Percentiles rank a stretch among this genome's conserved stretches.
Evolutionary conservation across 2,888 invertebrate species (phyloP).

Genomic region (Chaetogeoica ovagalla): DNA sequence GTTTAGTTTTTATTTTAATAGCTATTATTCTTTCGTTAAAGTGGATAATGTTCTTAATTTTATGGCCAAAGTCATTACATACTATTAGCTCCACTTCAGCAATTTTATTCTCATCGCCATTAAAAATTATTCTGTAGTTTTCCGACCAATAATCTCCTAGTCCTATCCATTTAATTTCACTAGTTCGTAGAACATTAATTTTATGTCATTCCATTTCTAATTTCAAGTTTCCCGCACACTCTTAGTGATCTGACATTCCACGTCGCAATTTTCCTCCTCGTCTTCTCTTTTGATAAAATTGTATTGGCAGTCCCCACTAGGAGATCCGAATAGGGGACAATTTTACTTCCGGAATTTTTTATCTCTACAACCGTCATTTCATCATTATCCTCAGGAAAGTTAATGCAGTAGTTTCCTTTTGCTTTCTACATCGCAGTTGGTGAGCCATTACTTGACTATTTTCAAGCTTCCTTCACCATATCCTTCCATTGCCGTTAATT

Average conservation of each 20-base stretch:
- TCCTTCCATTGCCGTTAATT: slow-evolving; percentile 25
- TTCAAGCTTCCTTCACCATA: slow-evolving; percentile 19
- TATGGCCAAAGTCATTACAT: background rate
- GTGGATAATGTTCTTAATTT: slow-evolving; percentile 22
- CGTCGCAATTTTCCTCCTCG: background rate
- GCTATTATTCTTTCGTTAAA: slow-evolving; percentile 36
- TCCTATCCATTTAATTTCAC: slow-evolving; percentile 26
- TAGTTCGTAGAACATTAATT: slow-evolving; percentile 7
- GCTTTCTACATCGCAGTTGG: slow-evolving; percentile 4
- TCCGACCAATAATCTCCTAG: slow-evolving; percentile 11
- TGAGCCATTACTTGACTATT: slow-evolving; percentile 23
- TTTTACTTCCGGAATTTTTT: slow-evolving; percentile 34
- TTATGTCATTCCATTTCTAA: slow-evolving; percentile 20
- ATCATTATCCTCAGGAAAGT: slow-evolving; percentile 25
- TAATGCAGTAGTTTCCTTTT: slow-evolving; percentile 15
- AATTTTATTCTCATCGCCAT: slow-evolving; percentile 26
- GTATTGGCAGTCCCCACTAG: slow-evolving; percentile 21
- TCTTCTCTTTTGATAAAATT: slow-evolving; percentile 10
- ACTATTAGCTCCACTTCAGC: slow-evolving; percentile 21
- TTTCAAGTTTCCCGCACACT: slow-evolving; percentile 13
- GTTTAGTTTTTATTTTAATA: slow-evolving; percentile 35
- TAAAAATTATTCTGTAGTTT: slow-evolving; percentile 28
- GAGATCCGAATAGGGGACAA: slow-evolving; percentile 29
- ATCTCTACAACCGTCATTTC: background rate
- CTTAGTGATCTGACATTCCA: slow-evolving; percentile 18